Evolutionary conservation across 2,888 invertebrate genomes (phyloP).

Genomic region (Lycaena phlaeas): DNA sequence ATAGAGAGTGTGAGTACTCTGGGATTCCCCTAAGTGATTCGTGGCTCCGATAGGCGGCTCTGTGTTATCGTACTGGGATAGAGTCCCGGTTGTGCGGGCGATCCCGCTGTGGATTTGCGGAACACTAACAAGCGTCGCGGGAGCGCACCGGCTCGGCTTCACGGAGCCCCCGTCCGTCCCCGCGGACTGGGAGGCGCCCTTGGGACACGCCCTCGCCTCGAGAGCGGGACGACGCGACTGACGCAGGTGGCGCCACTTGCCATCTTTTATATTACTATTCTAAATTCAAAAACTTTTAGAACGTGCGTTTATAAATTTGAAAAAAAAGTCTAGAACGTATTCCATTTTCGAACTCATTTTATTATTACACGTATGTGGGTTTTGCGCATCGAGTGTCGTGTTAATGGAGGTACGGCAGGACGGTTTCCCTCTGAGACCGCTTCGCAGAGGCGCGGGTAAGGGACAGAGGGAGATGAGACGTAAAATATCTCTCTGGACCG

Average conservation of each 20-base stretch:
- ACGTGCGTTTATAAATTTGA: not conserved
- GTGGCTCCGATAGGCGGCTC: conserved; percentile 51
- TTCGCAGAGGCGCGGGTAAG: conserved; percentile 40
- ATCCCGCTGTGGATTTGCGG: conserved; percentile 72
- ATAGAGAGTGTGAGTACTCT: conserved; percentile 1
- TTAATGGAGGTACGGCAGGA: conserved; percentile 38
- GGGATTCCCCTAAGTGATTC: conserved; percentile 15
- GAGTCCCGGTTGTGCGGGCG: conserved; percentile 68
- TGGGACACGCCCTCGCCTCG: conserved; percentile 73
- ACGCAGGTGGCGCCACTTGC: conserved; percentile 57
- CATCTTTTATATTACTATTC: conserved; percentile 17
- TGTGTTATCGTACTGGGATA: conserved; percentile 66
- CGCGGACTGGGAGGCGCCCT: conserved; percentile 69
- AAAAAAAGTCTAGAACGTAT: conserved; percentile 15
- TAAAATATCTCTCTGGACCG: conserved; percentile 55
- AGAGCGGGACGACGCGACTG: conserved; percentile 61
- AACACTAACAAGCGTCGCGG: conserved; percentile 73
- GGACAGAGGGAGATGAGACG: conserved; percentile 55
- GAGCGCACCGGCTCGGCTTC: conserved; percentile 67
- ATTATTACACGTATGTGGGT: conserved; percentile 9
- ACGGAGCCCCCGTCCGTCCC: conserved; percentile 70
- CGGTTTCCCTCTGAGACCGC: conserved; percentile 58
- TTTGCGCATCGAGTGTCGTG: conserved; percentile 25
- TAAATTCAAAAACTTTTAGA: conserved; percentile 10
- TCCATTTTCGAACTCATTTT: conserved; percentile 20